Percentiles rank a stretch among this genome's conserved stretches.
Evolutionary conservation across 2,888 invertebrate genomes (phyloP).

Genomic region (Limnephilus lunatus): DNA sequence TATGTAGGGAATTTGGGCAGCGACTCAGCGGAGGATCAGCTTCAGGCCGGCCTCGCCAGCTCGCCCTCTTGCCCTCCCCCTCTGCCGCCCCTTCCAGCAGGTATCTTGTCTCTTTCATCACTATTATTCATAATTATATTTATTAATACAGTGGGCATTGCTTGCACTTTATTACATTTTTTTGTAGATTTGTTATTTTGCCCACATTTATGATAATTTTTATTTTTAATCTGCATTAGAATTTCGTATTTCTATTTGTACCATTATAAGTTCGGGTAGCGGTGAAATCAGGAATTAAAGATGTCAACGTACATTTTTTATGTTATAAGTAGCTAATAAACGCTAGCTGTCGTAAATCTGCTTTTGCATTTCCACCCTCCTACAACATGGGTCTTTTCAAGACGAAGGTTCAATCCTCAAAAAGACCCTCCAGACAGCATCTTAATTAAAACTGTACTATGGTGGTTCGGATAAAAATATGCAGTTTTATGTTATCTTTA

Average conservation of each 20-base stretch:
- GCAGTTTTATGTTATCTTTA: background rate
- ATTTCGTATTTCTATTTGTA: background rate
- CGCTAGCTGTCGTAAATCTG: too few species aligned
- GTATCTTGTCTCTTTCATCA: constrained; percentile 6
- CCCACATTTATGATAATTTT: background rate
- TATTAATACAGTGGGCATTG: background rate
- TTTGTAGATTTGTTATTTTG: background rate
- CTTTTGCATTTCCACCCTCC: too few species aligned
- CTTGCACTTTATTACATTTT: constrained; percentile 26
- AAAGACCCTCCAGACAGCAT: too few species aligned
- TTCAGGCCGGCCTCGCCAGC: constrained; percentile 40
- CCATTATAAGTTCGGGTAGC: background rate
- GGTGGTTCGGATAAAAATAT: background rate
- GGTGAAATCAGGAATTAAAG: too few species aligned
- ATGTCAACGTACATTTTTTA: too few species aligned
- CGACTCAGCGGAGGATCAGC: constrained; percentile 21
- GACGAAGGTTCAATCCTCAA: too few species aligned
- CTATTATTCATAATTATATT: background rate
- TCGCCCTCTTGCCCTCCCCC: constrained; percentile 57
- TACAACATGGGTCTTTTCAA: too few species aligned
- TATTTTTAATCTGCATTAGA: background rate
- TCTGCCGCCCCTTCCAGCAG: constrained; percentile 53
- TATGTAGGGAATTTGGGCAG: constrained; percentile 36
- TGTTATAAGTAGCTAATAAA: too few species aligned
- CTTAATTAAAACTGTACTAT: background rate